Evolutionary conservation across 2,888 invertebrate species (phyloP), one percentile per base, ranked within the genome.

Genomic region (Phyllotreta cruciferae): DNA sequence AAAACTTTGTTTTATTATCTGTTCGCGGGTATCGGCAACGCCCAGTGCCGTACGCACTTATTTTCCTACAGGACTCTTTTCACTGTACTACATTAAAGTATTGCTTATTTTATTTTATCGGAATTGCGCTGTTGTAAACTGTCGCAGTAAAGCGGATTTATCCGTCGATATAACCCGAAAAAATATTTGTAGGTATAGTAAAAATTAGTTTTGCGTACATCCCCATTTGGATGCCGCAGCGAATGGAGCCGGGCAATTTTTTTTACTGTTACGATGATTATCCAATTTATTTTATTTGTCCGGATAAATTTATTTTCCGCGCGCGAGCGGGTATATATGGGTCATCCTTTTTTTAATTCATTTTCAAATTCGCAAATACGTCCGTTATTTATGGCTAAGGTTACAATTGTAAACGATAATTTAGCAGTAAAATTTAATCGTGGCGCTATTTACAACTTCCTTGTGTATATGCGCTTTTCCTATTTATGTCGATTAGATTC

Each of bases 1-100:
- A 77, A 75, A 76, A 75, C 74, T 73, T 67, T 74, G 65, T 71
- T 71, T 38, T 52, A 60, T 50, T 44, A 10, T 42, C 39, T 36
- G 62, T 63, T 66, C 68, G 24, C 62, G 63, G 68, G 68, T 71
- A 71, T 71, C 49, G 57, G 55, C 47, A 45, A 47, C n/a, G 47
- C 13, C 37, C 44, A 44, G 6, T 1, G 44, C 14, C 44, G 44
- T 44, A 44, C n/a, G 44, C 6, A 5, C 11, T 3, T 44, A 1
- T 44, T n/a, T n/a, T 44, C 14, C 10, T 3, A 3, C n/a, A 4
- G 41, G 6, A 41, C n/a, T n/a, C n/a, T n/a, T n/a, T n/a, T n/a
- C 1, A 24, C 24, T 4, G 24, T 4, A 24, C 24, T 24, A 24
- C 4, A 24, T 3, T 4, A 24, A 24, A 24, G 1, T 3, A 24